phyloP scores from a whole-genome alignment of 1,140 invertebrate species.

The Procambarus clarkii region DNA sequence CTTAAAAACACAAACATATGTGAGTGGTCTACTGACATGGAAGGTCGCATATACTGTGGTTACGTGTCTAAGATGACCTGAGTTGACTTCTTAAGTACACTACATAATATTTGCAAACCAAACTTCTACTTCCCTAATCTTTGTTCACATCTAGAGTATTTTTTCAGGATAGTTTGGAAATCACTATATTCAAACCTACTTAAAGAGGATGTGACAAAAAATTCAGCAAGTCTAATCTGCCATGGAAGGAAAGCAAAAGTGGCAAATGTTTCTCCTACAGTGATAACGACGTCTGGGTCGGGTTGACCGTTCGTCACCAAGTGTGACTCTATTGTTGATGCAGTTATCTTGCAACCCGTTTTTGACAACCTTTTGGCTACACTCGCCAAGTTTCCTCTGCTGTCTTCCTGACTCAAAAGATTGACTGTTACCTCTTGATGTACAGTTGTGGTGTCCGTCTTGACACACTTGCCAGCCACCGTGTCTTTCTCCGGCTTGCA shows the following conservation, averaged over 20 bases:
- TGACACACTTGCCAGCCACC: neutral
- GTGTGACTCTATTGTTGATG: neutral
- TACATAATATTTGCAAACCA: neutral
- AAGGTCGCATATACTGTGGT: constrained; percentile 12
- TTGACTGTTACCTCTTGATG: neutral
- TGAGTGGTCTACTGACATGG: neutral
- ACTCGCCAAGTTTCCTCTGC: constrained; percentile 1
- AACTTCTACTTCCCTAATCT: constrained; percentile 47
- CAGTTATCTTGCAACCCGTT: neutral
- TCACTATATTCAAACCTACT: constrained; percentile 29
- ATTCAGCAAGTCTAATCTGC: constrained; percentile 44
- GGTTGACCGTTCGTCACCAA: constrained; percentile 28
- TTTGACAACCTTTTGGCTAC: neutral
- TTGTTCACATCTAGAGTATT: constrained; percentile 53
- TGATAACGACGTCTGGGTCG: constrained; percentile 47
- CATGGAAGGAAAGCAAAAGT: constrained; percentile 47
- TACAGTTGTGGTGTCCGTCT: neutral
- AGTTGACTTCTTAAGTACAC: neutral
- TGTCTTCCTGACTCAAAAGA: constrained; percentile 13
- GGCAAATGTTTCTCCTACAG: constrained; percentile 30
- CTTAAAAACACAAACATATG: neutral
- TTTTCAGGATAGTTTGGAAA: constrained; percentile 20
- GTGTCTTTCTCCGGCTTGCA: neutral
- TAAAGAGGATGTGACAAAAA: constrained; percentile 16
- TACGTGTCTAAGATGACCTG: neutral